Evolutionary conservation across 2,888 invertebrate genomes (phyloP).

Genomic region (Cosmia trapezina): DNA sequence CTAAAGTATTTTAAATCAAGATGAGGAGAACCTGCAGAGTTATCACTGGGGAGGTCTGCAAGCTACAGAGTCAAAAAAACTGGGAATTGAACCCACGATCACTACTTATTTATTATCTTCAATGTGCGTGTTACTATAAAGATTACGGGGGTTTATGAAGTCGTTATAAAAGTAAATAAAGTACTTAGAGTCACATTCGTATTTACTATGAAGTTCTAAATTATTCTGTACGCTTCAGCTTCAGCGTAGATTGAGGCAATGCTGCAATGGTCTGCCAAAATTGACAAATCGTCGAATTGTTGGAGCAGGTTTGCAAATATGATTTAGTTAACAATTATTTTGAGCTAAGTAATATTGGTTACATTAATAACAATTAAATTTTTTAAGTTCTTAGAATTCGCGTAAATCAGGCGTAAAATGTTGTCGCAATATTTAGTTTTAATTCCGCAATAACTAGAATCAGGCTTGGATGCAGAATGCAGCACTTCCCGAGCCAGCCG

Average conservation of each 20-base stretch:
- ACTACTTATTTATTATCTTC: neutral
- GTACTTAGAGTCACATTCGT: neutral
- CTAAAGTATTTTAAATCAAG: neutral
- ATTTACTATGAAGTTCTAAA: neutral
- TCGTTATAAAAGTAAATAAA: neutral
- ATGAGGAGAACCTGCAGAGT: neutral
- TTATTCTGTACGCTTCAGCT: neutral
- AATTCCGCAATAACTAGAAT: too few species aligned
- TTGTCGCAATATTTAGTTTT: neutral
- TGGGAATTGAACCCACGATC: constrained; percentile 14
- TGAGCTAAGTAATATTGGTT: neutral
- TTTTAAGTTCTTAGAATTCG: neutral
- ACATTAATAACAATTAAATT: neutral
- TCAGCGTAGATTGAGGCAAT: neutral
- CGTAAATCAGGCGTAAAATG: neutral
- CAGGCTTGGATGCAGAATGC: too few species aligned
- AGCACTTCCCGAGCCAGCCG: too few species aligned
- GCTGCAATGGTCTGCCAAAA: neutral
- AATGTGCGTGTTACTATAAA: neutral
- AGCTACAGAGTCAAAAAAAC: neutral
- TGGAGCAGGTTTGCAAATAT: neutral
- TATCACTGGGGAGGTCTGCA: constrained; percentile 2
- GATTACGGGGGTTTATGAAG: neutral
- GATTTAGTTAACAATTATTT: neutral
- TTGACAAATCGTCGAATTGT: neutral